Conservation (phyloP, 2,113 vertebrate species). For the Epinephelus cyanopodus region DNA sequence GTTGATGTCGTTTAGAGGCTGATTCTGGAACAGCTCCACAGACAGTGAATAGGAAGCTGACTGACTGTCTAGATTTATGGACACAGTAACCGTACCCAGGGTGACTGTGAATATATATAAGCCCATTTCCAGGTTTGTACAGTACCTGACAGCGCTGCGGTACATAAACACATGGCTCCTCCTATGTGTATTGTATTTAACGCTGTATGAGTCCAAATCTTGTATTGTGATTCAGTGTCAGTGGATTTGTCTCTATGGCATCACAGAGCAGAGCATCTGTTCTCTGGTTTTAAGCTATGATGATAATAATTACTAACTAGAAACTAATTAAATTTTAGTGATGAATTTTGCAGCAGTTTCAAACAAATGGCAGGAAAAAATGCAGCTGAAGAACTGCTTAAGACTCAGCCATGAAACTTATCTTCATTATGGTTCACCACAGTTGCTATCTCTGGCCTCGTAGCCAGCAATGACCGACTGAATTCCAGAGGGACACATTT, state of each 20-base stretch:
- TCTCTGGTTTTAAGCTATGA: constrained; percentile 19
- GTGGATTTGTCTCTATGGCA: constrained; percentile 35
- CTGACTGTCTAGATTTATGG: constrained; percentile 52
- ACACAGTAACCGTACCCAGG: constrained; percentile 48
- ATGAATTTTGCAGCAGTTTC: background rate
- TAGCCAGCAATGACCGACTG: background rate
- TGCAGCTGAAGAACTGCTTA: background rate
- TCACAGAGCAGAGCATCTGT: constrained; percentile 17
- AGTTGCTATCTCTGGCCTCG: constrained; percentile 33
- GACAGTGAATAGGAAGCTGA: constrained; percentile 54
- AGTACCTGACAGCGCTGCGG: constrained; percentile 17
- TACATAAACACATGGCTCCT: constrained; percentile 24
- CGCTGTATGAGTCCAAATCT: constrained; percentile 4
- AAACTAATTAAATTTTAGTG: constrained; percentile 11
- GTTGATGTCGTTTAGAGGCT: constrained; percentile 50
- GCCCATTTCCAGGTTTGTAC: constrained; percentile 33
- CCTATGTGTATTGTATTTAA: background rate
- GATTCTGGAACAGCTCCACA: constrained; percentile 51
- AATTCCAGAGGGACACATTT: constrained; percentile 43
- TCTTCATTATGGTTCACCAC: background rate
- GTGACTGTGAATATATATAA: constrained; percentile 37
- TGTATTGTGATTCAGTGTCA: constrained; percentile 19
- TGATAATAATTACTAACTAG: background rate
- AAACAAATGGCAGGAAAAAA: background rate
- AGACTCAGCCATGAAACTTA: background rate